A percentile compares a stretch with the other conserved stretches of the same genome.
These are phyloP conservation scores for Pungitius pungitius DNA, from an alignment of 2,113 vertebrate genomes.

Conservation along the genomic window DNA sequence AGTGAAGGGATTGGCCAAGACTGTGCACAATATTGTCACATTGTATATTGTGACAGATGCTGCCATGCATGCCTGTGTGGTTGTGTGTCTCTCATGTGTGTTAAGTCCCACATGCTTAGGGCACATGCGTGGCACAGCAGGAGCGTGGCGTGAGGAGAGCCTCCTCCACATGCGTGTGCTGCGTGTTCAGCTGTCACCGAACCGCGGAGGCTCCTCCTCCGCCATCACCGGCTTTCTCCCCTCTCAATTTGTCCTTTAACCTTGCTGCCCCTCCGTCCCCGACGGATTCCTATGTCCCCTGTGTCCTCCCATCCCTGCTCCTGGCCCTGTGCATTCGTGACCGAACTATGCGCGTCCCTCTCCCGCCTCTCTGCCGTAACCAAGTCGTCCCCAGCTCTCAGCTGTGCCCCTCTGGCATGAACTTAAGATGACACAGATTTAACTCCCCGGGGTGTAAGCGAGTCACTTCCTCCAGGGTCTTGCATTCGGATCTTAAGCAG, in stretches of 20 bases:
- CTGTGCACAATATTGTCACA: not conserved
- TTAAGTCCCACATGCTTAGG: constrained; percentile 23
- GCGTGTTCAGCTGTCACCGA: constrained; percentile 66
- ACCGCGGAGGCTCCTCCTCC: constrained; percentile 22
- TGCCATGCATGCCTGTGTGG: constrained; percentile 10
- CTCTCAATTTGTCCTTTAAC: constrained; percentile 29
- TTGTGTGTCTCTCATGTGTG: constrained; percentile 29
- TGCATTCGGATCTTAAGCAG: constrained; percentile 1
- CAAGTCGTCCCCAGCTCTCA: constrained; percentile 36
- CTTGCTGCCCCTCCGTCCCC: constrained; percentile 18
- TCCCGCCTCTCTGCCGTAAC: constrained; percentile 18
- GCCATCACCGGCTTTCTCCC: not conserved
- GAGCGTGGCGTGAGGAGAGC: constrained; percentile 28
- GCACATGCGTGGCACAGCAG: constrained; percentile 51
- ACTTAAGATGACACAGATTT: constrained; percentile 49
- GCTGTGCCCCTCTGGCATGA: constrained; percentile 58
- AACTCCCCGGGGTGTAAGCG: constrained; percentile 16
- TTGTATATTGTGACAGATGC: constrained; percentile 23
- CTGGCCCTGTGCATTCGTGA: constrained; percentile 28
- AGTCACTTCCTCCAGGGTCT: constrained; percentile 10
- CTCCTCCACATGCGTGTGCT: constrained; percentile 40
- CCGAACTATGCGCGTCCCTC: constrained; percentile 37
- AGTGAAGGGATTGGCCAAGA: not conserved
- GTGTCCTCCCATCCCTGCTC: constrained; percentile 17
- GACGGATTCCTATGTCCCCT: constrained; percentile 31